Percentiles rank a stretch among this genome's conserved stretches.
Conservation (phyloP, 2,113 vertebrate species). For the Picathartes gymnocephalus region DNA sequence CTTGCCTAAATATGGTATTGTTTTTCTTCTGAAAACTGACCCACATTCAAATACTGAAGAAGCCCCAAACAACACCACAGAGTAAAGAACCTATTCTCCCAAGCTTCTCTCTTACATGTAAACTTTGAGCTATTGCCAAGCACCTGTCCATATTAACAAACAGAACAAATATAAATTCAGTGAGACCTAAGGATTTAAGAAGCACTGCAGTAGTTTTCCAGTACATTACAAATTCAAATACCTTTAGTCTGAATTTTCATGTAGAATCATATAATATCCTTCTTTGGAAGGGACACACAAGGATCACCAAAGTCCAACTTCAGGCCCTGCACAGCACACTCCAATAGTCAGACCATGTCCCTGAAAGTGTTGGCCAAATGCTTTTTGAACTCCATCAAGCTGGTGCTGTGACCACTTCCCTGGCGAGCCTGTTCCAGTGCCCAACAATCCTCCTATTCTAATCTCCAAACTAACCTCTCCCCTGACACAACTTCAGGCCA, state of each 20-base stretch:
- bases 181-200: not conserved
- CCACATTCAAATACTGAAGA: not conserved
- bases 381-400: not conserved
- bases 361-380: not conserved
- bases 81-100: not conserved
- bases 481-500: not conserved
- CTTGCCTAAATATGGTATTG: not conserved
- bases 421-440: not conserved
- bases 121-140: not conserved
- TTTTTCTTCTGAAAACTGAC: not conserved
- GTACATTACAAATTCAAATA: not conserved
- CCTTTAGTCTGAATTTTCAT: not conserved
- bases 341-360: not conserved
- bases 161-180: not conserved
- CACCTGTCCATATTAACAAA: not conserved
- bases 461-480: not conserved
- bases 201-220: not conserved
- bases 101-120: not conserved
- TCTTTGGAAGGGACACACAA: rapidly evolving
- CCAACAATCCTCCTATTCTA: not conserved
- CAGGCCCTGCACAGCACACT: not conserved
- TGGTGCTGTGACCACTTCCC: not conserved
- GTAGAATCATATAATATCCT: not conserved
- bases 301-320: not conserved
- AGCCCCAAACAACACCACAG: not conserved